These are phyloP conservation scores for Silurus glanis DNA, from an alignment of 2,113 vertebrate species.

Conservation along the genomic window DNA sequence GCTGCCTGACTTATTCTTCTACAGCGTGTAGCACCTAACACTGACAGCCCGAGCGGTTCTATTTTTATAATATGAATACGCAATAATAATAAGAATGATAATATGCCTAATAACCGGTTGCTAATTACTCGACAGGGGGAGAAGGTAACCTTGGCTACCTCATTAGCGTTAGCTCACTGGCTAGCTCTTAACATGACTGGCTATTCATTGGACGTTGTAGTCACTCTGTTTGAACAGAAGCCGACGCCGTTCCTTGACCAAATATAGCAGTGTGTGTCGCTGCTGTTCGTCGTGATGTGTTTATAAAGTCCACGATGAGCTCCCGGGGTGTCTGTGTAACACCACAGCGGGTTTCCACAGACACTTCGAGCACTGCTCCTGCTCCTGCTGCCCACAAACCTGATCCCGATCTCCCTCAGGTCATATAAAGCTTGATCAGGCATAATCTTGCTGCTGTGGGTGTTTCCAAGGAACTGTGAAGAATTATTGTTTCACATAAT, in stretches of 20 bases:
- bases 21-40: neutral
- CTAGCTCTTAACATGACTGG: neutral
- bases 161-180: neutral
- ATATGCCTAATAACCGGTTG: neutral
- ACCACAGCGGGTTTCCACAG: neutral
- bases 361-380: neutral
- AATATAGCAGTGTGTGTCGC: constrained; percentile 8
- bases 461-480: neutral
- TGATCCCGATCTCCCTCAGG: neutral
- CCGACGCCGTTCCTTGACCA: neutral
- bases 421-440: neutral
- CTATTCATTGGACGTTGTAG: neutral
- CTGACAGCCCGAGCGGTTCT: neutral
- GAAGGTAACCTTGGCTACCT: neutral
- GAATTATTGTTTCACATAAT: neutral
- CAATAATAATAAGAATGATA: neutral
- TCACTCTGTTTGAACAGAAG: neutral
- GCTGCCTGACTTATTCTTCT: neutral
- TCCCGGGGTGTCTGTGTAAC: neutral
- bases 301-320: neutral
- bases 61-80: neutral
- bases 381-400: neutral
- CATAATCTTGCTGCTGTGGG: neutral
- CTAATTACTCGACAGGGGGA: neutral
- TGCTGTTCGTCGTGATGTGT: neutral